Conservation (phyloP, 2,888 invertebrate species). For the Andrena dorsata region DNA sequence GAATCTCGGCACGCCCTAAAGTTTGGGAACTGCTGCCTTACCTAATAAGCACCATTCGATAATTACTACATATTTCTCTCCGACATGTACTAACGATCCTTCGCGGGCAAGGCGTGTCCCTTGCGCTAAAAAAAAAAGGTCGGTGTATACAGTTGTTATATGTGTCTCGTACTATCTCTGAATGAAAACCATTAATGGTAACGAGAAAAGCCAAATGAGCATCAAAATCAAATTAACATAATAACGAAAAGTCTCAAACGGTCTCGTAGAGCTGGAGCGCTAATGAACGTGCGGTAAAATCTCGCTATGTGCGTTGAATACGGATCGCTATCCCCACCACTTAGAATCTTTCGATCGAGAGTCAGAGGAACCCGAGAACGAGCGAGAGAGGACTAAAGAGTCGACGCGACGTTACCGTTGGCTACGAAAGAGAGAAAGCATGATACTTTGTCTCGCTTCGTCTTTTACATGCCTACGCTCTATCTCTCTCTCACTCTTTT, state of each 20-base stretch:
- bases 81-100: constrained; percentile 46
- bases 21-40: constrained; percentile 55
- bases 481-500: too few species aligned
- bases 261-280: constrained; percentile 42
- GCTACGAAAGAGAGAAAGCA: too few species aligned
- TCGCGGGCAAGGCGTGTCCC: constrained; percentile 47
- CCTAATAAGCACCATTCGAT: constrained; percentile 60
- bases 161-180: constrained; percentile 63
- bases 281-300: constrained; percentile 15
- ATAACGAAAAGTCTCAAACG: constrained; percentile 60
- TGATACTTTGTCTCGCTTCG: too few species aligned
- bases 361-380: too few species aligned
- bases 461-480: too few species aligned
- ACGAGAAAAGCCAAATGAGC: constrained; percentile 76
- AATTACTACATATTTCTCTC: constrained; percentile 47
- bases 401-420: too few species aligned
- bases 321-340: too few species aligned
- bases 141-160: constrained; percentile 58
- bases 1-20: constrained; percentile 12
- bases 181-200: constrained; percentile 68
- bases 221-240: constrained; percentile 73
- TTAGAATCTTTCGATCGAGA: too few species aligned
- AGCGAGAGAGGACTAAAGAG: too few species aligned
- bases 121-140: constrained; percentile 54
- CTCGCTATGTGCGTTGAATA: too few species aligned